Base-by-base conservation (phyloP, 1,140 invertebrate species). In the Conus ventricosus region DNA sequence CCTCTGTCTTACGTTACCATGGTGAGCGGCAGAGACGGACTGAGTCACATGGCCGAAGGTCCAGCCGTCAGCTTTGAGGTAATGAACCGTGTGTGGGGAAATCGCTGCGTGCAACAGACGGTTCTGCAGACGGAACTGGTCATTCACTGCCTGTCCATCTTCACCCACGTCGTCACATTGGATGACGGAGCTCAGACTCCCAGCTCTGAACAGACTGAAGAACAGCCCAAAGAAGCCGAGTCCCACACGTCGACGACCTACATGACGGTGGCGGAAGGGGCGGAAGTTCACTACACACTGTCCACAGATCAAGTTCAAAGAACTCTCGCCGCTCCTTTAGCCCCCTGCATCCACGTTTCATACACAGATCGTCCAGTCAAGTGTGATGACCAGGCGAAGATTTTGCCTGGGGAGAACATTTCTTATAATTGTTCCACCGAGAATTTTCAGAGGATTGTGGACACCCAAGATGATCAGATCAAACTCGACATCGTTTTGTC, bases 51-150 rank as follows among this genome's bases (percentile, higher is more conserved):
- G 6, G 11, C 7, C 7, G 20, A 10, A 27, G 15, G n/a, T 7
- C 63, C 10, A 15, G 84, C n/a, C 6, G 3, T 71, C 13, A 85
- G 51, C 84, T 51, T 85, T 20, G 84, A 85, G 39, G 27, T 85
- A 0, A 85, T 85, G 84, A 85, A 85, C 84, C 57, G 84, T 10
- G 63, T 75, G 15, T 53, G 15, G 15, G 39, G 51, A 13, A 25
- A 63, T 11, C 63, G 53, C 67, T 39, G 7, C 20, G 17, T 75
- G 63, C 8, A 85, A 20, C 39, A 51, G 51, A 85, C 17, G 20
- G 71, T 53, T 23, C 67, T 85, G 8, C 84, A 85, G 71, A 85
- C 63, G 11, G 84, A 85, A 53, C 67, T 75, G 25, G 6, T 85
- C 63, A 53, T 85, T 7, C 75, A 67, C 27, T 53, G 76, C 63